phyloP scores from a whole-genome alignment of 2,888 invertebrate species.

The Orthosia incerta region DNA sequence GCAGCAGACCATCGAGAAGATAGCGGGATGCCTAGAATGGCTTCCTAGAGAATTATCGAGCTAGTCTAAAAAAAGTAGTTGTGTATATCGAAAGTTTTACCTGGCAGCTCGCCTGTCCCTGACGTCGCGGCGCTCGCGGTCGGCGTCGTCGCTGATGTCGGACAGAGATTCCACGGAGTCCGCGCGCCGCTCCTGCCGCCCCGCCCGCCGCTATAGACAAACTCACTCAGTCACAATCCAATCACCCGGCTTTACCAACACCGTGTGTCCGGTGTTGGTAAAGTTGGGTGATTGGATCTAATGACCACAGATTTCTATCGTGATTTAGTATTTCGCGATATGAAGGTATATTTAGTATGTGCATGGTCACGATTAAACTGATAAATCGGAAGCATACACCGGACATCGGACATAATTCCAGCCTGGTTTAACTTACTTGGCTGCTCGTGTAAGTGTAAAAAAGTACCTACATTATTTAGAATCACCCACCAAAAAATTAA shows the following conservation, averaged over 20 bases:
- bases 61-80: too few relatives aligned
- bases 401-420: background rate
- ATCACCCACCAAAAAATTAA: too few relatives aligned
- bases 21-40: too few relatives aligned
- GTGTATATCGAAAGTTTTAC: constrained; percentile 7
- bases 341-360: background rate
- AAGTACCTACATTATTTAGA: background rate
- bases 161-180: constrained; percentile 79
- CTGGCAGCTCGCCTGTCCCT: constrained; percentile 1
- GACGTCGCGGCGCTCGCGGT: constrained; percentile 63
- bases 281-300: background rate
- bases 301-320: background rate
- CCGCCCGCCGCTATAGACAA: constrained; percentile 67
- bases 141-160: constrained; percentile 84
- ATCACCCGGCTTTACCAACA: background rate
- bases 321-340: background rate
- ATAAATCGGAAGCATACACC: background rate
- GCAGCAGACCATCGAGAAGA: too few relatives aligned
- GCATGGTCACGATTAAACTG: background rate
- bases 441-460: too few relatives aligned
- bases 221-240: background rate
- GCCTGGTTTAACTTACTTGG: background rate
- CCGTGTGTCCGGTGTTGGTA: too few relatives aligned
- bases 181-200: constrained; percentile 72
- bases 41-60: too few relatives aligned